Base-by-base conservation (phyloP, 2,888 invertebrate genomes). In the Dioctria linearis region DNA sequence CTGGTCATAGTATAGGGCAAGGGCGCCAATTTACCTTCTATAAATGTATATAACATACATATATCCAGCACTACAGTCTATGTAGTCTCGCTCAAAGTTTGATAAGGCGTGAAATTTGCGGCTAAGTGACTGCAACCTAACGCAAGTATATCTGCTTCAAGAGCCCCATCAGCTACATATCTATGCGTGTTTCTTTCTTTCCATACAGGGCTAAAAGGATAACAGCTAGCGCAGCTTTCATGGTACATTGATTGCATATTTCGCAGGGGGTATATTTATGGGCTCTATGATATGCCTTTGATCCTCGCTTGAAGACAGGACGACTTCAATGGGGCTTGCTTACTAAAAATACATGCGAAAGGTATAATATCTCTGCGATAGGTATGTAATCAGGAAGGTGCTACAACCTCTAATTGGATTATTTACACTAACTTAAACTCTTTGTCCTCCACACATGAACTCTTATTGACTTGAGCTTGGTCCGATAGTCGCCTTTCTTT, bases 331-430 rank as follows among this genome's bases (percentile, higher is more conserved):
- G 67, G 61, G 43, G 69, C 57, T 25, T 25, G 25, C 25, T 5
- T 67, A 81, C 78, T 81, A 80, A 80, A 81, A 81, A 81, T 80
- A 81, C 51, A 65, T 49, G 61, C 71, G 42, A 39, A 40, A 81
- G 63, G 63, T 65, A 57, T 75, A 0, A 25, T 25, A n/a, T 25
- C 0, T 5, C 73, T 61, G 11, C 9, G 42, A 49, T 25, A 25
- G 25, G 25, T 25, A 25, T 54, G 73, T 57, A 67, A 43, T 40
- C 42, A 69, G 49, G 82, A 82, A 82, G 80, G 82, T 40, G 82
- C 73, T 75, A 75, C 80, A 63, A 63, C 71, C 66, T 63, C 46
- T 82, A 82, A 82, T 82, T 82, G 49, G 80, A 82, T 82, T 82
- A 82, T 80, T 82, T n/a, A 80, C 82, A 80, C 80, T 67, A 63